Evolutionary conservation across 2,797 vertebrate species (phyloP).

Genomic region (Hapalemur alaotrensis): DNA sequence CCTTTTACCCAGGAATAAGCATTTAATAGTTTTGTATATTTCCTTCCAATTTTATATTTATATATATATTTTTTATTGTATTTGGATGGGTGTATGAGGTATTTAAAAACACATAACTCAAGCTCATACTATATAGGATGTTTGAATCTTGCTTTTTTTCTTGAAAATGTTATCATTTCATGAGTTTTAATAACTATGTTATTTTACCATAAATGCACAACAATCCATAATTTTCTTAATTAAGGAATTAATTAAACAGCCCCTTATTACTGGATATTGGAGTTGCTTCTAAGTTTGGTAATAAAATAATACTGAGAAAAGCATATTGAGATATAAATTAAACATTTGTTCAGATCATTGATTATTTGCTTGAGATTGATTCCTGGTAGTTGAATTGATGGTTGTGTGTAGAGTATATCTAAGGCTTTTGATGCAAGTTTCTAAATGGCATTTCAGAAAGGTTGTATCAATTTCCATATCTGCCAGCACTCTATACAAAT

Average conservation of each 20-base stretch:
- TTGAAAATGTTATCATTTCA: background rate
- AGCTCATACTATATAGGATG: background rate
- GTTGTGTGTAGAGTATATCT: background rate
- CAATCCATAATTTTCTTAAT: background rate
- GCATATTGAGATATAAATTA: background rate
- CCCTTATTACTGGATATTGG: background rate
- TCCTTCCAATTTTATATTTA: background rate
- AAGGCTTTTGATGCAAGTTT: background rate
- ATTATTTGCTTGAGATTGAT: background rate
- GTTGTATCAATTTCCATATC: background rate
- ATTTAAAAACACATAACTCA: background rate
- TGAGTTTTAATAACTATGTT: background rate
- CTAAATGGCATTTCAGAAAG: background rate
- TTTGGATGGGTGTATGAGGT: too few species aligned
- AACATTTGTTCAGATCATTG: background rate
- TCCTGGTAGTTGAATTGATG: background rate
- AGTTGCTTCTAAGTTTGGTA: background rate
- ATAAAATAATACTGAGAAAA: background rate
- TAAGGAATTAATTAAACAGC: background rate
- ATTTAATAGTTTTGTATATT: background rate
- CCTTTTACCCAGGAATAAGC: background rate
- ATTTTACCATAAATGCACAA: background rate
- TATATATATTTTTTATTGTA: background rate
- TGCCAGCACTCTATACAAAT: background rate
- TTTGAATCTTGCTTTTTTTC: background rate